phyloP scores from a whole-genome alignment of 2,797 vertebrate species.

The Muscicapa comitata region DNA sequence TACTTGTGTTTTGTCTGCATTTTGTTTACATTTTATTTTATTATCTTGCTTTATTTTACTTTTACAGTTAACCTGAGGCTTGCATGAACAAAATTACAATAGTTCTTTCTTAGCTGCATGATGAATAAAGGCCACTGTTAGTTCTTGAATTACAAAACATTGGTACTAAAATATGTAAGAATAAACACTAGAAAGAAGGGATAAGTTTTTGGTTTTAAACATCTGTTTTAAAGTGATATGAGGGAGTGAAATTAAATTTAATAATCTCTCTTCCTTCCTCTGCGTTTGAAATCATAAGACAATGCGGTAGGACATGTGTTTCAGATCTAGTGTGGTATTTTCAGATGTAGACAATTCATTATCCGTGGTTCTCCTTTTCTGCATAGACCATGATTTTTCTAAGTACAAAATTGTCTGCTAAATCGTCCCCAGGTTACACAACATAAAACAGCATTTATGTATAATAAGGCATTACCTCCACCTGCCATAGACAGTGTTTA shows the following conservation, averaged over 20 bases:
- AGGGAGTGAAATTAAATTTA: slow-evolving; percentile 63
- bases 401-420: slow-evolving; percentile 44
- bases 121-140: not conserved
- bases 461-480: slow-evolving; percentile 45
- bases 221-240: slow-evolving; percentile 67
- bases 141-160: slow-evolving; percentile 1
- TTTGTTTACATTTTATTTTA: not conserved
- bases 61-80: not conserved
- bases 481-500: slow-evolving; percentile 49
- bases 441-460: slow-evolving; percentile 36
- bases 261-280: slow-evolving; percentile 67
- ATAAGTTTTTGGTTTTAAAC: slow-evolving; percentile 49
- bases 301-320: slow-evolving; percentile 57
- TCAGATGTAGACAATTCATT: slow-evolving; percentile 67
- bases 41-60: not conserved
- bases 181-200: slow-evolving; percentile 27
- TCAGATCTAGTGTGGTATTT: slow-evolving; percentile 64
- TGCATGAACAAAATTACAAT: not conserved
- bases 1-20: not conserved
- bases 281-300: slow-evolving; percentile 60
- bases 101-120: not conserved
- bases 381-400: slow-evolving; percentile 49
- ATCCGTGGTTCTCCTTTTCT: slow-evolving; percentile 59
- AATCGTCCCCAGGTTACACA: slow-evolving; percentile 59
- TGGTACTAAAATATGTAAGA: slow-evolving; percentile 16